Percentiles rank a stretch among this genome's conserved stretches.
These are phyloP conservation scores for Nannoperca australis DNA, from an alignment of 2,797 vertebrate genomes.

Conservation along the genomic window DNA sequence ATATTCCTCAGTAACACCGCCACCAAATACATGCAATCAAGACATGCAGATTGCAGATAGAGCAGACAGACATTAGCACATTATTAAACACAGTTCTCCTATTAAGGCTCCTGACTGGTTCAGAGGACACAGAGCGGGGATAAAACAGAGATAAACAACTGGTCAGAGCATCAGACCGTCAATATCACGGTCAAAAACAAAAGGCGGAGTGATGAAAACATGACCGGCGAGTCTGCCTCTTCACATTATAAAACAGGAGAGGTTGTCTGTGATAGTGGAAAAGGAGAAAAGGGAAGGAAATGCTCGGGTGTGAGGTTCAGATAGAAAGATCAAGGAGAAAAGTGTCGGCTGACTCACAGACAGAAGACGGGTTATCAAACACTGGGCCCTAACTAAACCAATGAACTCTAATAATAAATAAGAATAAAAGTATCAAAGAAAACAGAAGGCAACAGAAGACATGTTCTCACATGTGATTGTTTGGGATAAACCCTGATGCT, in stretches of 20 bases:
- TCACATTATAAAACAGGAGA: slow-evolving; percentile 17
- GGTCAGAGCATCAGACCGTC: neutral
- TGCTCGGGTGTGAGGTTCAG: slow-evolving; percentile 18
- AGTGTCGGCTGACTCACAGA: slow-evolving; percentile 25
- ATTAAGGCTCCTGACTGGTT: slow-evolving; percentile 9
- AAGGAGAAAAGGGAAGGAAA: slow-evolving; percentile 23
- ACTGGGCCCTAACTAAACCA: neutral
- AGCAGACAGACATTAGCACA: slow-evolving; percentile 4
- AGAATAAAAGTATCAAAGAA: slow-evolving; percentile 5
- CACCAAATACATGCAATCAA: slow-evolving; percentile 11
- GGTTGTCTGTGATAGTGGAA: slow-evolving; percentile 10
- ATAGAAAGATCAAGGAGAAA: slow-evolving; percentile 9
- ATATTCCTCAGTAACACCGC: slow-evolving; percentile 8
- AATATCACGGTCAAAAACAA: slow-evolving; percentile 12
- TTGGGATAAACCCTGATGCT: neutral
- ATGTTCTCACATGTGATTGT: neutral
- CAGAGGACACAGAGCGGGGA: neutral
- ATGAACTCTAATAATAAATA: neutral
- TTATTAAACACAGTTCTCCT: slow-evolving; percentile 23
- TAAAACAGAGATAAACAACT: neutral
- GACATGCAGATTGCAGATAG: neutral
- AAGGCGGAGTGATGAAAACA: slow-evolving; percentile 17
- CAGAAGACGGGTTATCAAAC: slow-evolving; percentile 40
- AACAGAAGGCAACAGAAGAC: neutral
- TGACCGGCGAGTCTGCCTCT: neutral